A percentile compares a stretch with the other conserved stretches of the same genome.
These are phyloP conservation scores for Odontesthes bonariensis DNA, from an alignment of 2,113 vertebrate species.

Conservation along the genomic window DNA sequence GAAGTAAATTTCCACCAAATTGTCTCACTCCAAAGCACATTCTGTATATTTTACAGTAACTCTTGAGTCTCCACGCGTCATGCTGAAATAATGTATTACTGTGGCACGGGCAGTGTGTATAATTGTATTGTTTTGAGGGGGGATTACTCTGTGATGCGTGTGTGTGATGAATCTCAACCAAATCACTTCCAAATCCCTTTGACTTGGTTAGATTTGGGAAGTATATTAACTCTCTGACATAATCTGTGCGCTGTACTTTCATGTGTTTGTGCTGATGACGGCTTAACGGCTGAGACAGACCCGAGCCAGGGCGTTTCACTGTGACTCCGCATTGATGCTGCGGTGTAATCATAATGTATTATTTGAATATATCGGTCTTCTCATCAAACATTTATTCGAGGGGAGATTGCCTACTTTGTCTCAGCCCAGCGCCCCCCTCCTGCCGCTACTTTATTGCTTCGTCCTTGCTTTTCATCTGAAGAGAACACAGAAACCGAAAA, in stretches of 20 bases:
- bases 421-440: constrained; percentile 3
- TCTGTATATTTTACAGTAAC: too few species aligned
- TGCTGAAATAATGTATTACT: too few species aligned
- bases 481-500: constrained; percentile 17
- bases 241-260: neutral
- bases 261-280: constrained; percentile 1
- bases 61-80: too few species aligned
- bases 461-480: constrained; percentile 18
- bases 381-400: constrained; percentile 68
- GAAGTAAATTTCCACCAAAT: too few species aligned
- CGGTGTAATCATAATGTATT: constrained; percentile 56
- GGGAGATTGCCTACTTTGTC: constrained; percentile 56
- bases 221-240: constrained; percentile 35
- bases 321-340: constrained; percentile 45
- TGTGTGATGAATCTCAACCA: too few species aligned
- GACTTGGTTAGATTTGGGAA: neutral
- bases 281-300: neutral
- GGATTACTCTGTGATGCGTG: too few species aligned
- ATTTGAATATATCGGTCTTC: constrained; percentile 58
- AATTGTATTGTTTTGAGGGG: too few species aligned
- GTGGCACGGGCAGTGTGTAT: too few species aligned
- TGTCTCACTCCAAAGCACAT: too few species aligned
- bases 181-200: too few species aligned
- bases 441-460: neutral
- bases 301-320: constrained; percentile 8